Conservation (phyloP, 2,888 invertebrate genomes). For the Amiota minor region DNA sequence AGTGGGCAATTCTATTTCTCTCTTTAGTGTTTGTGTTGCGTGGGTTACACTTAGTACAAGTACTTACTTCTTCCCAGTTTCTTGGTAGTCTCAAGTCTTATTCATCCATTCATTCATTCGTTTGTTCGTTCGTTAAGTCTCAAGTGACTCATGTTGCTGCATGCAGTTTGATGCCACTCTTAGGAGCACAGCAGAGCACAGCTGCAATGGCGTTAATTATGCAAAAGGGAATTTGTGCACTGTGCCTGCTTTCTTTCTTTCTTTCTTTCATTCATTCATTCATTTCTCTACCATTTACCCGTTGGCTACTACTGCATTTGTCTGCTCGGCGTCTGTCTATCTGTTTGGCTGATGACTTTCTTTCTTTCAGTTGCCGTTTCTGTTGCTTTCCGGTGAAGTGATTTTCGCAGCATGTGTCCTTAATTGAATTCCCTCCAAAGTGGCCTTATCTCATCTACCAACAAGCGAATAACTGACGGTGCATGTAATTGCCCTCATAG, state of each 20-base stretch:
- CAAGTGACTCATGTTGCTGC: not conserved
- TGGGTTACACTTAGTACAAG: too few relatives aligned
- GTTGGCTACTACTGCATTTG: conserved; percentile 4
- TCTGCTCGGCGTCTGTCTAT: not conserved
- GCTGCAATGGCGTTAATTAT: conserved; percentile 22
- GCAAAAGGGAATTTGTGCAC: not conserved
- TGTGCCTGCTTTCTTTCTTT: not conserved
- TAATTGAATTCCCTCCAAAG: not conserved
- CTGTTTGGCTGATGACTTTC: not conserved
- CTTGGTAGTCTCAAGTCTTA: too few relatives aligned
- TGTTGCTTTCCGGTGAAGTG: not conserved
- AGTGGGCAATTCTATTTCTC: too few relatives aligned
- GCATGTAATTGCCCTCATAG: too few relatives aligned
- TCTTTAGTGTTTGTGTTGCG: too few relatives aligned
- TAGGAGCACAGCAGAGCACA: not conserved
- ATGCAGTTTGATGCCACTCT: not conserved
- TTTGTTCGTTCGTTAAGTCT: not conserved
- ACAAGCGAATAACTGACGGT: not conserved
- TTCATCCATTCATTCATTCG: not conserved
- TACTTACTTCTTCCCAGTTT: not conserved
- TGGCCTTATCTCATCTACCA: not conserved
- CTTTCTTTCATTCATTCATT: too few relatives aligned
- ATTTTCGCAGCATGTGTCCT: not conserved
- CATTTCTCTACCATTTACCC: not conserved
- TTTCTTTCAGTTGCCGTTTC: not conserved